These are phyloP conservation scores for Perizoma flavofasciatum DNA, from an alignment of 2,888 invertebrate species.

Conservation along the genomic window DNA sequence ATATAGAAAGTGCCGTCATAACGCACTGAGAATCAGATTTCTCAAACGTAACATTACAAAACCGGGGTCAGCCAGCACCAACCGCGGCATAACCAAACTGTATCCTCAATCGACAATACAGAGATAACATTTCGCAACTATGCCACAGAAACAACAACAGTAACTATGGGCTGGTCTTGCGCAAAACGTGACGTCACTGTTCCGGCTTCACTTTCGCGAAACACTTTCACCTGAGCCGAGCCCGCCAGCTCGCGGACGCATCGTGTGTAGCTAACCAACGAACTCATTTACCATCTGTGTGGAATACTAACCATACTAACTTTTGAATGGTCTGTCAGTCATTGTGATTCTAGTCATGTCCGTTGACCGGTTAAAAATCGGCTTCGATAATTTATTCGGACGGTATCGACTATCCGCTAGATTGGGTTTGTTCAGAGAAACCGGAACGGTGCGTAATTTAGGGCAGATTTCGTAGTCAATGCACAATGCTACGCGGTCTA, in stretches of 20 bases:
- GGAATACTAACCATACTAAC: constrained; percentile 20
- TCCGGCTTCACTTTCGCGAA: constrained; percentile 83
- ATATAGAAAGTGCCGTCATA: constrained; percentile 22
- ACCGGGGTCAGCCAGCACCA: constrained; percentile 27
- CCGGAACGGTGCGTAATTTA: constrained; percentile 13
- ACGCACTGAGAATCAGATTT: constrained; percentile 26
- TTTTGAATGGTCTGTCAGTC: constrained; percentile 30
- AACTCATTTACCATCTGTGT: constrained; percentile 19
- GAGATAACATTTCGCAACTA: constrained; percentile 75
- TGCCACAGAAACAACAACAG: constrained; percentile 17
- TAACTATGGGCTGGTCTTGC: constrained; percentile 60
- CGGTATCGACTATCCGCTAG: constrained; percentile 28
- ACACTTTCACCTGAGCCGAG: constrained; percentile 75
- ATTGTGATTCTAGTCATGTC: constrained; percentile 58
- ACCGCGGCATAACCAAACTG: constrained; percentile 39
- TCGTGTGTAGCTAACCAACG: constrained; percentile 17
- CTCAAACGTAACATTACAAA: constrained; percentile 37
- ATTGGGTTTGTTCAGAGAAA: constrained; percentile 9
- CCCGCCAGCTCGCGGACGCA: constrained; percentile 48
- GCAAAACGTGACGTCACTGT: constrained; percentile 81
- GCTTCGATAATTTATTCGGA: constrained; percentile 55
- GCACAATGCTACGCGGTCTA: constrained; percentile 3
- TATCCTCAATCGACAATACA: constrained; percentile 59
- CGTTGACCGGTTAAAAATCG: constrained; percentile 54
- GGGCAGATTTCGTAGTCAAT: constrained; percentile 11